These are phyloP conservation scores for Podarcis lilfordi DNA, from an alignment of 2,797 vertebrate genomes.

Conservation along the genomic window DNA sequence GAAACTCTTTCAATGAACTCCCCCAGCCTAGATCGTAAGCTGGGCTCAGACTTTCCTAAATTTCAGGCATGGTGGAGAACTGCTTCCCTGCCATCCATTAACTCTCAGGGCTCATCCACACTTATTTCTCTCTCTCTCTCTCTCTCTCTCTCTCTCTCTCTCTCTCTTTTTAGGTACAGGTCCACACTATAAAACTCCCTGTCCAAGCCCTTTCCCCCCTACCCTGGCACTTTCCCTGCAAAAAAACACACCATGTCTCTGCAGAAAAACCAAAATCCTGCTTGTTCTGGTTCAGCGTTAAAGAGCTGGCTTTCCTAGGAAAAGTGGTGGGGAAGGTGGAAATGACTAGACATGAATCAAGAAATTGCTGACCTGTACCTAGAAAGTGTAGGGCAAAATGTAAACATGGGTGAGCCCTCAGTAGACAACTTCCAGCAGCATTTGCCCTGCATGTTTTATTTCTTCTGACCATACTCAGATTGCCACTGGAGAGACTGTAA, in stretches of 20 bases:
- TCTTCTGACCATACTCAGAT: neutral
- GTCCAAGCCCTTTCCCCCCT: rapidly evolving
- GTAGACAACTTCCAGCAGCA: neutral
- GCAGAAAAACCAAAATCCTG: no score
- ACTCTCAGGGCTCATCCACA: no score
- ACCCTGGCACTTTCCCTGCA: neutral
- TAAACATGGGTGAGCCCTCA: no score
- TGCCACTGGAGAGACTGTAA: neutral
- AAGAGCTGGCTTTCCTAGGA: neutral
- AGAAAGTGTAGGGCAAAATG: no score
- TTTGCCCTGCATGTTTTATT: neutral
- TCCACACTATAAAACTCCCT: no score
- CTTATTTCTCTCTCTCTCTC: no score
- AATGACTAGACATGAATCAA: neutral
- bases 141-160: no score
- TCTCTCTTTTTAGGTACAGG: no score
- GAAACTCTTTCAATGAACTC: neutral
- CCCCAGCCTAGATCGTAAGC: neutral
- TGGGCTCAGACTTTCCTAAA: neutral
- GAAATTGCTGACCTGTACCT: no score
- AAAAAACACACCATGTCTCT: neutral
- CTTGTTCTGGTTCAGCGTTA: no score
- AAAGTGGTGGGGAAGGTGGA: neutral
- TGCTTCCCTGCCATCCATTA: neutral
- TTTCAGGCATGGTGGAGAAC: neutral